These are phyloP conservation scores for Columba livia DNA, from an alignment of 2,113 vertebrate species.

Conservation along the genomic window DNA sequence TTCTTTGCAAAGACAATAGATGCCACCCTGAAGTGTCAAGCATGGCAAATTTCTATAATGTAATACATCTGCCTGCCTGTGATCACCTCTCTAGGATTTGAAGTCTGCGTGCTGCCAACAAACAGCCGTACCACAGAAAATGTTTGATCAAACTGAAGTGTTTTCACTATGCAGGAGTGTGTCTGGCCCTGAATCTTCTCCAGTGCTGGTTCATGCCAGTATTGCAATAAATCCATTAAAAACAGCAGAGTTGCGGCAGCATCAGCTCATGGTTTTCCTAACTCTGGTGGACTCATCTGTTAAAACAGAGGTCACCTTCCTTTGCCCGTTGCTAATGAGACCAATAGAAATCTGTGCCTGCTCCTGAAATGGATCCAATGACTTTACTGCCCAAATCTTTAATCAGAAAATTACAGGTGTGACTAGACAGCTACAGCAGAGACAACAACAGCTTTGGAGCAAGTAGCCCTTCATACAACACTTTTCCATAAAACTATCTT, in stretches of 20 bases:
- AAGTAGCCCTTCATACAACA: not conserved
- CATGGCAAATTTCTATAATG: not conserved
- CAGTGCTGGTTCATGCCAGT: not conserved
- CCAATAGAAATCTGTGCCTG: accelerated
- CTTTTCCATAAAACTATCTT: not conserved
- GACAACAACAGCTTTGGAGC: not conserved
- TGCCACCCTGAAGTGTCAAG: not conserved
- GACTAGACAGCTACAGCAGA: not conserved
- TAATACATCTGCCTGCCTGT: not conserved
- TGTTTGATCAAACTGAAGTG: not conserved
- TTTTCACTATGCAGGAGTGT: not conserved
- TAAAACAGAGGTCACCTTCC: not conserved
- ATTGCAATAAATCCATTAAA: not conserved
- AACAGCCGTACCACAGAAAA: not conserved
- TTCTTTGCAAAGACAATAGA: not conserved
- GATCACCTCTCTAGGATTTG: not conserved
- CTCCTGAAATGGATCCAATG: not conserved
- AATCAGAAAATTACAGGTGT: not conserved
- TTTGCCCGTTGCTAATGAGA: not conserved
- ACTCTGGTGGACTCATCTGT: not conserved
- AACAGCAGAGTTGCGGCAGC: not conserved
- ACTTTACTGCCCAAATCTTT: not conserved
- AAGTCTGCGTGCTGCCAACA: not conserved
- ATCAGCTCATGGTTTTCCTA: not conserved
- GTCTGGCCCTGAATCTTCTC: not conserved